Conservation (phyloP, 2,113 vertebrate genomes). For the Romanogobio albipinnatus region DNA sequence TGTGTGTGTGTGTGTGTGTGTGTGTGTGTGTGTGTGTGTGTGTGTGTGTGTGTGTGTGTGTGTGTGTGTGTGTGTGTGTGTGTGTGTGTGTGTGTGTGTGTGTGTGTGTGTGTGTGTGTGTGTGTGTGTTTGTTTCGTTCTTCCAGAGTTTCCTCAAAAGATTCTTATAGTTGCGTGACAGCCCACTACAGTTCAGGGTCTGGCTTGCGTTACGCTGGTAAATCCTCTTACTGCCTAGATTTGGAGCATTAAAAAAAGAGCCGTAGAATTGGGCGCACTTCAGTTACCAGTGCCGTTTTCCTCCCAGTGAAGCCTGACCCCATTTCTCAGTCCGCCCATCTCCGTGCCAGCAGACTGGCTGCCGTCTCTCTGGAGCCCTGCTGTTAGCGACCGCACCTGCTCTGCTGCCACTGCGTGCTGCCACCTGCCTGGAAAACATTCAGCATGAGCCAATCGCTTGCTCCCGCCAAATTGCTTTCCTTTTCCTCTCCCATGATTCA, state of each 20-base stretch:
- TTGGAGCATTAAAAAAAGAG: conserved; percentile 34
- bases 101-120: background rate
- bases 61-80: no score
- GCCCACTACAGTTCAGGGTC: conserved; percentile 6
- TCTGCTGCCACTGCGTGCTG: conserved; percentile 15
- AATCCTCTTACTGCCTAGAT: conserved; percentile 43
- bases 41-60: no score
- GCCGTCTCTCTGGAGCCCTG: conserved; percentile 33
- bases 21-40: no score
- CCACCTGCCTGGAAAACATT: conserved; percentile 36
- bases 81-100: no score
- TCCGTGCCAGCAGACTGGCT: conserved; percentile 46
- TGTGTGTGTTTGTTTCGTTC: conserved; percentile 48
- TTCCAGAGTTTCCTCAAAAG: conserved; percentile 34
- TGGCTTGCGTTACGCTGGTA: conserved; percentile 28
- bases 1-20: no score
- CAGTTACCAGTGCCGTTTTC: conserved; percentile 37
- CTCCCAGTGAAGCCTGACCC: conserved; percentile 39
- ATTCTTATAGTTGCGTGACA: conserved; percentile 39
- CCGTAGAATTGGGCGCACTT: conserved; percentile 33
- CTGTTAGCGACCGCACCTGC: conserved; percentile 34
- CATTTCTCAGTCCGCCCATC: background rate
- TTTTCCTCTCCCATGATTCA: background rate
- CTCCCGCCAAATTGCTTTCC: background rate
- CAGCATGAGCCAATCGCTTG: conserved; percentile 13